These are phyloP conservation scores for Eupithecia abbreviata DNA, from an alignment of 2,888 invertebrate species.

Conservation along the genomic window DNA sequence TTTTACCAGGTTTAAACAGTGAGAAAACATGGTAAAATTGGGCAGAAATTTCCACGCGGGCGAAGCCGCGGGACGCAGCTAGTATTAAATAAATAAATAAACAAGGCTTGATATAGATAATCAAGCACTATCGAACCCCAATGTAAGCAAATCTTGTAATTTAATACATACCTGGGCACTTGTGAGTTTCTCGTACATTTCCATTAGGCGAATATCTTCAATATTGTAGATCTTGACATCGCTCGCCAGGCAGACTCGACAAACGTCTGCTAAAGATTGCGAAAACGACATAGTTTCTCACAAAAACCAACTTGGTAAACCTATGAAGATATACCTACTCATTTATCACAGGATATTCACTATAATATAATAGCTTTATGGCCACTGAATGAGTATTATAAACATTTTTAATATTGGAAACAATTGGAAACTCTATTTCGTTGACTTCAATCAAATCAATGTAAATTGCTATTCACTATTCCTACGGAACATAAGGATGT, in stretches of 20 bases:
- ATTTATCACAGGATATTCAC: not conserved
- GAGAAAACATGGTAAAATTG: too few relatives aligned
- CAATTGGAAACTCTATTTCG: too few relatives aligned
- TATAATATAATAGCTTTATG: not conserved
- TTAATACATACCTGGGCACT: not conserved
- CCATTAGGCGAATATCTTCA: not conserved
- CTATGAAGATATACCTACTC: not conserved
- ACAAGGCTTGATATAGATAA: not conserved
- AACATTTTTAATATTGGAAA: not conserved
- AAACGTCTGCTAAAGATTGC: not conserved
- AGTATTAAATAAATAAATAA: not conserved
- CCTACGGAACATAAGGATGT: not conserved
- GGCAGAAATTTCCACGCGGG: too few relatives aligned
- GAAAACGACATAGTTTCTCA: not conserved
- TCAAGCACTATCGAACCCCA: not conserved
- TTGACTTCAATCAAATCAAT: too few relatives aligned
- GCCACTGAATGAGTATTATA: not conserved
- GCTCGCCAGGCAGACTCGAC: slow-evolving; percentile 14
- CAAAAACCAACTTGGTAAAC: not conserved
- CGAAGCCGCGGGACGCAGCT: too few relatives aligned
- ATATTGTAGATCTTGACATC: not conserved
- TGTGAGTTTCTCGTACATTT: slow-evolving; percentile 9
- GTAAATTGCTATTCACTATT: not conserved
- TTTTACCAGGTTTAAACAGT: too few relatives aligned
- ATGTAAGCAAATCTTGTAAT: not conserved